A percentile compares a stretch with the other conserved stretches of the same genome.
Conservation (phyloP, 2,113 vertebrate genomes). For the Campylomormyrus numenius region DNA sequence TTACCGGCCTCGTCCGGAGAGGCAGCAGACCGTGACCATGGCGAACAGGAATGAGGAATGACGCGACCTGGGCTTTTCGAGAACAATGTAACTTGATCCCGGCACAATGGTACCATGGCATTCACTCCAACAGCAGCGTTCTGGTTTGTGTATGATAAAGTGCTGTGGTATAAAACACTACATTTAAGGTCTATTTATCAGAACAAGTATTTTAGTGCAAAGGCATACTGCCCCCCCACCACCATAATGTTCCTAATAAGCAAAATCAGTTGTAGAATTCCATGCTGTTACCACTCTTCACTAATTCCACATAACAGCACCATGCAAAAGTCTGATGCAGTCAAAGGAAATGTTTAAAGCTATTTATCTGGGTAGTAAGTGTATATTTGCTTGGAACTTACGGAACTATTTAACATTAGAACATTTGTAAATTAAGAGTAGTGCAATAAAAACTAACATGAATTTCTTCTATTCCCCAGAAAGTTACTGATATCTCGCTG, state of each 20-base stretch:
- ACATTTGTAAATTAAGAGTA: neutral
- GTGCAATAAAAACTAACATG: neutral
- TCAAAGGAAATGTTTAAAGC: neutral
- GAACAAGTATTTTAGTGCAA: neutral
- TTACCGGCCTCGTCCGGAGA: neutral
- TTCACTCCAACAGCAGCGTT: neutral
- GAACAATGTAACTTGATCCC: neutral
- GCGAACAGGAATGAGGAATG: slow-evolving; percentile 26
- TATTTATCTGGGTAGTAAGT: neutral
- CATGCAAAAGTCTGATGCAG: neutral
- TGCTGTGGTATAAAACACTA: neutral
- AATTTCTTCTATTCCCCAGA: neutral
- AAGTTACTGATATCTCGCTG: neutral
- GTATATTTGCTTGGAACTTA: neutral
- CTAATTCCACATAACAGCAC: neutral
- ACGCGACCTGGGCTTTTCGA: neutral
- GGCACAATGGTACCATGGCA: neutral
- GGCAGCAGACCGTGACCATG: neutral
- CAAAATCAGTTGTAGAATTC: neutral
- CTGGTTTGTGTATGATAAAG: neutral
- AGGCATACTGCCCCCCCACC: neutral
- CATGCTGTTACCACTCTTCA: neutral
- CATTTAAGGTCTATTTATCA: neutral
- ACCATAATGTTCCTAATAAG: neutral
- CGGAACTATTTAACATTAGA: neutral